Conservation (phyloP, 2,888 invertebrate genomes). For the Cetonia aurata region DNA sequence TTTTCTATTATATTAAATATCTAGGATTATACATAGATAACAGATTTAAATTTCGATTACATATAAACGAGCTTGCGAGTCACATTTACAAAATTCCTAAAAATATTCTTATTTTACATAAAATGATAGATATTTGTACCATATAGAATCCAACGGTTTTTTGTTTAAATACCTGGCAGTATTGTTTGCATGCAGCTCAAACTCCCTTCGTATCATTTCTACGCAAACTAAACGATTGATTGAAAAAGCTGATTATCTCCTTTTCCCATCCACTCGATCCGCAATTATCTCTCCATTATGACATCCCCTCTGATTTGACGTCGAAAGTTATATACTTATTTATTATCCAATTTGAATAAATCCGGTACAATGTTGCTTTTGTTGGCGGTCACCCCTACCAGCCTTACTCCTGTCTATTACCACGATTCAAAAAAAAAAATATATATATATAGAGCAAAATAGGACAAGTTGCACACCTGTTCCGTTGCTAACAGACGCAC, state of each 20-base stretch:
- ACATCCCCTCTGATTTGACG: constrained; percentile 16
- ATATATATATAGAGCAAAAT: constrained; percentile 46
- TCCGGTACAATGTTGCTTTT: constrained; percentile 22
- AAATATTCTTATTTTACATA: too few relatives aligned
- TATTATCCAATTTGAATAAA: constrained; percentile 35
- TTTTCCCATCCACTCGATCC: neutral
- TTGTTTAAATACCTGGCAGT: too few relatives aligned
- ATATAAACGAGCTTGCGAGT: too few relatives aligned
- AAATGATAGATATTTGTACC: too few relatives aligned
- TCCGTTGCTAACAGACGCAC: constrained; percentile 44
- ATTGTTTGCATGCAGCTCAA: too few relatives aligned
- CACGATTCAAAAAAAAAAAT: constrained; percentile 6
- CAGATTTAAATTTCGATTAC: too few relatives aligned
- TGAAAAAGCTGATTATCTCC: constrained; percentile 18
- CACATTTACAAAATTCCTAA: too few relatives aligned
- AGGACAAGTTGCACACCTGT: constrained; percentile 64
- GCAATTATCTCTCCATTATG: constrained; percentile 11
- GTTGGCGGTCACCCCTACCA: constrained; percentile 22
- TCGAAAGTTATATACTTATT: constrained; percentile 31
- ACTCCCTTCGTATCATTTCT: too few relatives aligned
- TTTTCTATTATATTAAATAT: too few relatives aligned
- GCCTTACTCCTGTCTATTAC: neutral
- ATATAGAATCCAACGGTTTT: too few relatives aligned
- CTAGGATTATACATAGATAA: too few relatives aligned
- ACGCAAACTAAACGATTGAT: neutral